Evolutionary conservation across 2,888 invertebrate genomes (phyloP).

Genomic region (Gonocerus acuteangulatus): DNA sequence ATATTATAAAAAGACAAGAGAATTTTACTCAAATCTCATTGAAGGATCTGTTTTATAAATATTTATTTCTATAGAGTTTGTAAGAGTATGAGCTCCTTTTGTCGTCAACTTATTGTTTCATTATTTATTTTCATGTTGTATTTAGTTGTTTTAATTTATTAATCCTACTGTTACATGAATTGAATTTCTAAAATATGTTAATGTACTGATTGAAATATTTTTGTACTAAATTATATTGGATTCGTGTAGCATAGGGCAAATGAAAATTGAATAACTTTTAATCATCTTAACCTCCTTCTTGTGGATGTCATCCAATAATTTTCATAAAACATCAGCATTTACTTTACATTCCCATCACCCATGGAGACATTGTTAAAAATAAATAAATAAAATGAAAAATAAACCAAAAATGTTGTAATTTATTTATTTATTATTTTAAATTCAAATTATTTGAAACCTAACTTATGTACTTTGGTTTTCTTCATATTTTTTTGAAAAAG

Average conservation of each 20-base stretch:
- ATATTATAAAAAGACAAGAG: too few species aligned
- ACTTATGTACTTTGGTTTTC: too few species aligned
- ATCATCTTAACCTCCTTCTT: background rate
- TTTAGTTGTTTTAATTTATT: conserved; percentile 1
- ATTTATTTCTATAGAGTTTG: too few species aligned
- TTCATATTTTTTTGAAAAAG: too few species aligned
- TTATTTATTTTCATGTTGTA: background rate
- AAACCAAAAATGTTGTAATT: background rate
- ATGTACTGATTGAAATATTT: conserved; percentile 16
- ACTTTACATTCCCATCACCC: background rate
- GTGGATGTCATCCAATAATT: conserved; percentile 5
- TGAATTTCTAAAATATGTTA: conserved; percentile 6
- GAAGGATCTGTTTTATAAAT: too few species aligned
- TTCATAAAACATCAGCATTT: conserved; percentile 6
- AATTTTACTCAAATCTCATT: too few species aligned
- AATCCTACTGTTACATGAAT: background rate
- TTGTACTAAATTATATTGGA: conserved; percentile 15
- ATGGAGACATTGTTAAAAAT: background rate
- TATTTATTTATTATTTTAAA: too few species aligned
- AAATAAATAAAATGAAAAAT: conserved; percentile 8
- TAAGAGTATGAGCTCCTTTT: too few species aligned
- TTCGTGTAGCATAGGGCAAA: background rate
- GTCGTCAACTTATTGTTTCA: background rate
- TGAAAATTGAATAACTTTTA: conserved; percentile 1
- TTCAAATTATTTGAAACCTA: too few species aligned